Conservation (phyloP, 2,888 invertebrate species). For the Zhuqinia jingwanae region DNA sequence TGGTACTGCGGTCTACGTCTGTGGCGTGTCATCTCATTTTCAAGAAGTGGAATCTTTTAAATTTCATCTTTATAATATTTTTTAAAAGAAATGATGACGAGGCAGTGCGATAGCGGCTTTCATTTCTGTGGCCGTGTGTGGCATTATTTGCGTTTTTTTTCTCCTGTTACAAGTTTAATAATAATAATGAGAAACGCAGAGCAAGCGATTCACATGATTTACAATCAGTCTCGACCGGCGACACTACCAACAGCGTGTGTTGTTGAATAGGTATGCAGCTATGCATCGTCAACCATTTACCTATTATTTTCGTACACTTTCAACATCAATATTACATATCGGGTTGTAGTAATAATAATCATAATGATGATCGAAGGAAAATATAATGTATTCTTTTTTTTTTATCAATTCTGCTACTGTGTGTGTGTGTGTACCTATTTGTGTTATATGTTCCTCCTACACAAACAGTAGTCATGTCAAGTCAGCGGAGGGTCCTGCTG, state of each 20-base stretch:
- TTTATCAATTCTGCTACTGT: constrained; percentile 11
- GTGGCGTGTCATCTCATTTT: constrained; percentile 18
- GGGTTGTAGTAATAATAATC: background rate
- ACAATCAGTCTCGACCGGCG: background rate
- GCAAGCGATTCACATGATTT: background rate
- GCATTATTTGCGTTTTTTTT: background rate
- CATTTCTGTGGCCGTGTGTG: constrained; percentile 32
- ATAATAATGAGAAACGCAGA: constrained; percentile 10
- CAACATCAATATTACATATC: background rate
- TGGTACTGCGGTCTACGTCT: too few species aligned
- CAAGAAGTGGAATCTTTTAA: constrained; percentile 11
- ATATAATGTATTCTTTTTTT: background rate
- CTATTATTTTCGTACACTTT: background rate
- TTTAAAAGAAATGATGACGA: constrained; percentile 36
- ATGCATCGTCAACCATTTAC: background rate
- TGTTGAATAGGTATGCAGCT: background rate
- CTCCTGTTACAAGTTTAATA: background rate
- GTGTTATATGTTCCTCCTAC: constrained; percentile 20
- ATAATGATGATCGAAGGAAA: background rate
- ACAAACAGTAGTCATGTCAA: constrained; percentile 61
- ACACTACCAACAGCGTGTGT: background rate
- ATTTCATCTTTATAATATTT: constrained; percentile 38
- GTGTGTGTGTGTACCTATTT: background rate
- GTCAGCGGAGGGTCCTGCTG: constrained; percentile 52
- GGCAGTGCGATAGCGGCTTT: constrained; percentile 54